Evolutionary conservation across 2,113 vertebrate species (phyloP).

Genomic region (Myotis davidii): DNA sequence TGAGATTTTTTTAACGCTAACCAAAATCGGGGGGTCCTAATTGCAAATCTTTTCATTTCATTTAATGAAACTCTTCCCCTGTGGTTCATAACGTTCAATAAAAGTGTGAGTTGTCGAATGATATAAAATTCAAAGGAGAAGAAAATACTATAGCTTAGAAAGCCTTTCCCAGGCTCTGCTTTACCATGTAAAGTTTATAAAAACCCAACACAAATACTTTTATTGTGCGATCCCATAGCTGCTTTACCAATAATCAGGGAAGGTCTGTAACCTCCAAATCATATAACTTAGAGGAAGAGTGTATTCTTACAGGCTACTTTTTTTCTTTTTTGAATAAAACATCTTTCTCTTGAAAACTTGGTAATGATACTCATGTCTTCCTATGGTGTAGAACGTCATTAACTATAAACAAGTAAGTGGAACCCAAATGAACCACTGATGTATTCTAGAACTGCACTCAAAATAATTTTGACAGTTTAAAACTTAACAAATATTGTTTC

Average conservation of each 20-base stretch:
- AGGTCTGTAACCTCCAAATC: slow-evolving; percentile 19
- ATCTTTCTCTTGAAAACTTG: slow-evolving; percentile 41
- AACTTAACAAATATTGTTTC: slow-evolving; percentile 63
- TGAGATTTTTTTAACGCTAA: neutral
- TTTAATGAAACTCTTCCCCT: neutral
- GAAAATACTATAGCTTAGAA: slow-evolving; percentile 4
- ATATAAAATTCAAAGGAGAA: slow-evolving; percentile 11
- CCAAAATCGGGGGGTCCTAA: neutral
- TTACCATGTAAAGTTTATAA: neutral
- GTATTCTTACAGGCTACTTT: neutral
- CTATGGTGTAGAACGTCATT: slow-evolving; percentile 57
- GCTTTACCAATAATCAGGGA: slow-evolving; percentile 55
- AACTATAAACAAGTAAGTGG: slow-evolving; percentile 63
- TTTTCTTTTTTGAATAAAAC: slow-evolving; percentile 59
- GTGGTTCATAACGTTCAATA: neutral
- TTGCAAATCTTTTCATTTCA: neutral
- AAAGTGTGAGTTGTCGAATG: neutral
- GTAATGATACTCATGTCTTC: slow-evolving; percentile 67
- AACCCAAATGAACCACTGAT: slow-evolving; percentile 55
- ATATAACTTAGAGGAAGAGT: neutral
- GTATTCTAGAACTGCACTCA: slow-evolving; percentile 60
- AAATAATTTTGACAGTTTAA: slow-evolving; percentile 64
- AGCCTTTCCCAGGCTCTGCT: neutral
- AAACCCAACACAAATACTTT: neutral
- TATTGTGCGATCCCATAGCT: neutral